phyloP scores from a whole-genome alignment of 2,888 invertebrate genomes.

The Drosophila histrio region DNA sequence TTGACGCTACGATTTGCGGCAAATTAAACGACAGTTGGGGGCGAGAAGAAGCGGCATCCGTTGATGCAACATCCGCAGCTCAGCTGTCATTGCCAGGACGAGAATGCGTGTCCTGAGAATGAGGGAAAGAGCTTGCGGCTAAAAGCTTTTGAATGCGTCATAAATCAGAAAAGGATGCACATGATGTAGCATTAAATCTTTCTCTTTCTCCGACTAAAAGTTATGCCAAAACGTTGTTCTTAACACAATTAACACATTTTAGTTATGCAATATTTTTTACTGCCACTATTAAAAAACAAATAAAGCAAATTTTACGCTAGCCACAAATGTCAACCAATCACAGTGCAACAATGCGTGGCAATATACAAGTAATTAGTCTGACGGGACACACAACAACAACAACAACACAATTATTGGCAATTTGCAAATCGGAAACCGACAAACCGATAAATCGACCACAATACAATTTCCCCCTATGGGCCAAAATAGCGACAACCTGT shows the following conservation, averaged over 20 bases:
- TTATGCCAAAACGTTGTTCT: not conserved
- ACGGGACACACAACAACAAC: constrained; percentile 4
- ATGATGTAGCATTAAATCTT: not conserved
- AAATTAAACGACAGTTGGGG: constrained; percentile 55
- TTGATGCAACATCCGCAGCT: not conserved
- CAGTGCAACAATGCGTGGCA: constrained; percentile 7
- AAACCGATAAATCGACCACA: constrained; percentile 38
- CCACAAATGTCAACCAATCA: constrained; percentile 27
- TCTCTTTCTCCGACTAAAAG: not conserved
- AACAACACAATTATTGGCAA: not conserved
- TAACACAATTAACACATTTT: constrained; percentile 20
- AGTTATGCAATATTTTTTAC: constrained; percentile 26
- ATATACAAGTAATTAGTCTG: constrained; percentile 32
- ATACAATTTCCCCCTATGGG: not conserved
- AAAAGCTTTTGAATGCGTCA: constrained; percentile 46
- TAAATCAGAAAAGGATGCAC: constrained; percentile 39
- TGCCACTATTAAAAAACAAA: not conserved
- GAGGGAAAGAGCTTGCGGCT: constrained; percentile 6
- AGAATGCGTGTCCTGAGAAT: not conserved
- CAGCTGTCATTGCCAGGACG: constrained; percentile 39
- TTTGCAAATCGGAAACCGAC: constrained; percentile 13
- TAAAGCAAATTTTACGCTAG: constrained; percentile 5
- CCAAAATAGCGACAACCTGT: constrained; percentile 46
- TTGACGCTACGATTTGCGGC: constrained; percentile 61
- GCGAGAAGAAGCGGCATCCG: not conserved